Evolutionary conservation across 1,140 invertebrate genomes (phyloP), one percentile per base, ranked within the genome.

Genomic region (Cryptotermes secundus): DNA sequence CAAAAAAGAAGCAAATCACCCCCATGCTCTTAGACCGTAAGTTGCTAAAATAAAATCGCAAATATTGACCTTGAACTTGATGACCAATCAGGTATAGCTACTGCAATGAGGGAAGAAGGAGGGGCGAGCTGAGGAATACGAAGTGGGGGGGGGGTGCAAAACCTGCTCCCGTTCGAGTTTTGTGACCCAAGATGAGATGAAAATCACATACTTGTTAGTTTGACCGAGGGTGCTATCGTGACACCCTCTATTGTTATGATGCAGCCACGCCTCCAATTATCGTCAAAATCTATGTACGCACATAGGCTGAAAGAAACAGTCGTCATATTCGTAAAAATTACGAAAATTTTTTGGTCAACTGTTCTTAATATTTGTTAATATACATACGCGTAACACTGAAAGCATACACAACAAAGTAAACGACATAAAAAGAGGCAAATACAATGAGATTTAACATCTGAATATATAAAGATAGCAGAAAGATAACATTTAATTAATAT

Each of bases 11-110:
- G 7, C 2, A 31, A 72, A 14, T n/a, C 59, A 65, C 59, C 59
- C n/a, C 59, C 59, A n/a, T 72, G 59, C 26, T n/a, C 26, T 72
- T 9, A 72, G 59, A 72, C 19, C 26, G 59, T n/a, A 72, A 3
- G 59, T 31, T 72, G 59, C 6, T 6, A 16, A 72, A 72, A 31
- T 31, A 72, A 72, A n/a, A 72, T 72, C 59, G n/a, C 24, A 31
- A 31, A 72, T 31, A 72, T 31, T 72, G n/a, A 72, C 59, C 59
- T 72, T 72, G 59, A 72, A 72, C 59, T 72, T 72, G 59, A 72
- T 31, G 26, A 31, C 59, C 59, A 72, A 72, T 72, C 59, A 72
- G 59, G 59, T 4, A 59, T 59, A 59, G 53, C 7, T 72, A 72
- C n/a, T n/a, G n/a, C 59, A 72, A 72, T 2, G 59, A 72, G 26